phyloP scores from a whole-genome alignment of 2,113 vertebrate genomes.

The Sarotherodon lohbergeri region DNA sequence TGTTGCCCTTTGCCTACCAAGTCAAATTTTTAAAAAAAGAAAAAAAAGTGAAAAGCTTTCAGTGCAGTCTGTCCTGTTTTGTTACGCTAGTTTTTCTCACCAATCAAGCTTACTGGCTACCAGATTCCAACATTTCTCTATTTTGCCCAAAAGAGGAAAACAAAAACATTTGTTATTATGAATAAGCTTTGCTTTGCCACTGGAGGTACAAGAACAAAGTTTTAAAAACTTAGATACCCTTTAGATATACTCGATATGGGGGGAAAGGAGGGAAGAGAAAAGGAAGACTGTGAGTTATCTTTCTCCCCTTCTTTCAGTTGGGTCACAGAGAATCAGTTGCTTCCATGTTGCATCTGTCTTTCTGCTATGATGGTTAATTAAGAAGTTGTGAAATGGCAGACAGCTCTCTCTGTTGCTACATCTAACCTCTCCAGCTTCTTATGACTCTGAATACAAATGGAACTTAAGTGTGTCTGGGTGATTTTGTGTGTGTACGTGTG shows the following conservation, averaged over 20 bases:
- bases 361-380: constrained; percentile 31
- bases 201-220: neutral
- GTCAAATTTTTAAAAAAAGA: neutral
- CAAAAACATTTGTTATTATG: neutral
- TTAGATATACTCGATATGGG: neutral
- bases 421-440: constrained; percentile 47
- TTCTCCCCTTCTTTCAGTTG: neutral
- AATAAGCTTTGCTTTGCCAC: neutral
- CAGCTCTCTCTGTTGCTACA: constrained; percentile 41
- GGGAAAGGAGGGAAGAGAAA: neutral
- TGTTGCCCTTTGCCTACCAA: neutral
- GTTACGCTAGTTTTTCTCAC: neutral
- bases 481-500: neutral
- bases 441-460: constrained; percentile 55
- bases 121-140: neutral
- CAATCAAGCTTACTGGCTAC: neutral
- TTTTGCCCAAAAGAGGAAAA: neutral
- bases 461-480: neutral
- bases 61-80: neutral
- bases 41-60: neutral
- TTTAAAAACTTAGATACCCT: neutral
- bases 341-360: neutral
- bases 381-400: constrained; percentile 35
- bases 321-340: neutral
- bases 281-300: neutral